These are phyloP conservation scores for Neogobius melanostomus DNA, from an alignment of 2,113 vertebrate genomes.

Conservation along the genomic window DNA sequence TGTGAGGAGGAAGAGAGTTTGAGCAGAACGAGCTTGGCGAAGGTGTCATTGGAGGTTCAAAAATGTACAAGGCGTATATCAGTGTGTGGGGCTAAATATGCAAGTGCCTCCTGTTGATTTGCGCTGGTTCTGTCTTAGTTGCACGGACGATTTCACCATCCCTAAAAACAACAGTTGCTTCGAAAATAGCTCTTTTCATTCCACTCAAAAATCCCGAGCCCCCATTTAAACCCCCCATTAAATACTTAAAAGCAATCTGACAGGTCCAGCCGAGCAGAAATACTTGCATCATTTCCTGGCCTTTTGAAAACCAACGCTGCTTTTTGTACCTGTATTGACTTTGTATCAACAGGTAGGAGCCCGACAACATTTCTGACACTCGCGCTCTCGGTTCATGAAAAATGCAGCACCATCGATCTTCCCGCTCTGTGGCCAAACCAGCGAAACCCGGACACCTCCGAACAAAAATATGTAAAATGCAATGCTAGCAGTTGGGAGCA, in stretches of 20 bases:
- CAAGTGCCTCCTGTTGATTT: too few relatives aligned
- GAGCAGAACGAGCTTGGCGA: too few relatives aligned
- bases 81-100: too few relatives aligned
- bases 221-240: background rate
- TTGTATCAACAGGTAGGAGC: slow-evolving; percentile 24
- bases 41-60: too few relatives aligned
- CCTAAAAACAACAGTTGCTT: too few relatives aligned
- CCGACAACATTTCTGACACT: slow-evolving; percentile 23
- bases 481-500: slow-evolving; percentile 37
- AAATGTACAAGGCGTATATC: too few relatives aligned
- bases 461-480: slow-evolving; percentile 57
- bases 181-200: too few relatives aligned
- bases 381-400: slow-evolving; percentile 40
- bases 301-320: slow-evolving; percentile 4
- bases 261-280: background rate
- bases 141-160: too few relatives aligned
- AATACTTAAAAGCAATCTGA: slow-evolving; percentile 6
- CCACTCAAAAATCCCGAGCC: too few relatives aligned
- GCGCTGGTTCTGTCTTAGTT: too few relatives aligned
- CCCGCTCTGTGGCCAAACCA: slow-evolving; percentile 34
- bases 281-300: background rate
- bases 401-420: slow-evolving; percentile 53
- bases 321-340: slow-evolving; percentile 5
- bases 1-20: too few relatives aligned
- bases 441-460: slow-evolving; percentile 28